Evolutionary conservation across 2,797 vertebrate genomes (phyloP).

Genomic region (Halcyon chelicuti): DNA sequence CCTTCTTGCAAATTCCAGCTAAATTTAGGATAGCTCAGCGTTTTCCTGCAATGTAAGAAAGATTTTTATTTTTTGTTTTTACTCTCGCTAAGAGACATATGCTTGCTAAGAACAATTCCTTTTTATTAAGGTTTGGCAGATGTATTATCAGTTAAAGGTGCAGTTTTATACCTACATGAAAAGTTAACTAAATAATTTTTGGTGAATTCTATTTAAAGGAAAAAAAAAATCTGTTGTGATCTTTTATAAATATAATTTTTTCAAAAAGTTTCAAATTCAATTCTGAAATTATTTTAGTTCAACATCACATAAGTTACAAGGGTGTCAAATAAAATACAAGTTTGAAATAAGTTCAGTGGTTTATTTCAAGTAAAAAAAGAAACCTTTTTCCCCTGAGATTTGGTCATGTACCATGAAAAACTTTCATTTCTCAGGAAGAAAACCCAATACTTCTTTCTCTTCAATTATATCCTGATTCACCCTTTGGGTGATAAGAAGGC

Average conservation of each 20-base stretch:
- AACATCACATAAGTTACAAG: background rate
- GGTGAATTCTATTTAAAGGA: background rate
- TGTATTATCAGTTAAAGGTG: background rate
- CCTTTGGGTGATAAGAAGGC: background rate
- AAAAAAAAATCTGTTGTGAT: background rate
- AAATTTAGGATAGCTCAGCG: background rate
- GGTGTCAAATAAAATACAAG: background rate
- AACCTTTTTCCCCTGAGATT: accelerated
- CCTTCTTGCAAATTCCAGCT: background rate
- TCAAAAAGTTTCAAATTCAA: background rate
- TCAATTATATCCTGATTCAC: background rate
- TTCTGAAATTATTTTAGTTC: background rate
- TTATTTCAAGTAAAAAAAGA: background rate
- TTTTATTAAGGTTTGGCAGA: background rate
- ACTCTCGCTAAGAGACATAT: background rate
- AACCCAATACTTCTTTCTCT: background rate
- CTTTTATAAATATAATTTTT: background rate
- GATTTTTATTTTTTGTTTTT: background rate
- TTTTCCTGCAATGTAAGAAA: background rate
- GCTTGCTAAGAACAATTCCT: background rate
- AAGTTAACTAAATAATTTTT: background rate
- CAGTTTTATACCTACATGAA: background rate
- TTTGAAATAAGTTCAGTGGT: background rate
- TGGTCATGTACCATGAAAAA: background rate
- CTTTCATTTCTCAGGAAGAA: background rate